A percentile compares a stretch with the other conserved stretches of the same genome.
Evolutionary conservation across 2,113 vertebrate species (phyloP).

Genomic region (Hypocryptadius cinnamomeus): DNA sequence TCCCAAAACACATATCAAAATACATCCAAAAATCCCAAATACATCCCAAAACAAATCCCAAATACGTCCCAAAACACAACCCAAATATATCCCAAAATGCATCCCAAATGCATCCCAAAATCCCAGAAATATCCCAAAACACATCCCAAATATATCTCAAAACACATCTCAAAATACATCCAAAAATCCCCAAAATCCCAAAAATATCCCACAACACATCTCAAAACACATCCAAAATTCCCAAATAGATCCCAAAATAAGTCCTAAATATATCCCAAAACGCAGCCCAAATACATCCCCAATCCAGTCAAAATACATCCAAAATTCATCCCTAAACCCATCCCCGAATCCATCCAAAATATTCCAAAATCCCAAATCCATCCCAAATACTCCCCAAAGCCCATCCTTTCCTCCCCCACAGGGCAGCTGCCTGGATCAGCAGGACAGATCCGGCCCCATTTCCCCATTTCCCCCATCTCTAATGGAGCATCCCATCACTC

Average conservation of each 20-base stretch:
- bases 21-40: background rate
- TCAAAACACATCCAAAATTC: background rate
- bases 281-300: background rate
- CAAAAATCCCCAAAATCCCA: background rate
- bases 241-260: background rate
- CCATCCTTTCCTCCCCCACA: rapidly evolving
- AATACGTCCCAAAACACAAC: background rate
- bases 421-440: background rate
- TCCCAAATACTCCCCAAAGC: too few species aligned
- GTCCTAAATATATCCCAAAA: background rate
- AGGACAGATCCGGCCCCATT: background rate
- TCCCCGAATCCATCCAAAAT: background rate
- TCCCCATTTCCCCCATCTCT: too few species aligned
- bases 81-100: background rate
- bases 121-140: background rate
- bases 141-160: background rate
- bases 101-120: background rate
- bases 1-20: background rate
- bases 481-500: rapidly evolving
- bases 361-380: background rate
- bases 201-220: background rate
- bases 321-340: background rate
- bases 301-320: background rate
- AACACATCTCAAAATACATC: background rate
- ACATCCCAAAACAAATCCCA: background rate